Conservation (phyloP, 2,797 vertebrate genomes). For the Danio jaintianensis region DNA sequence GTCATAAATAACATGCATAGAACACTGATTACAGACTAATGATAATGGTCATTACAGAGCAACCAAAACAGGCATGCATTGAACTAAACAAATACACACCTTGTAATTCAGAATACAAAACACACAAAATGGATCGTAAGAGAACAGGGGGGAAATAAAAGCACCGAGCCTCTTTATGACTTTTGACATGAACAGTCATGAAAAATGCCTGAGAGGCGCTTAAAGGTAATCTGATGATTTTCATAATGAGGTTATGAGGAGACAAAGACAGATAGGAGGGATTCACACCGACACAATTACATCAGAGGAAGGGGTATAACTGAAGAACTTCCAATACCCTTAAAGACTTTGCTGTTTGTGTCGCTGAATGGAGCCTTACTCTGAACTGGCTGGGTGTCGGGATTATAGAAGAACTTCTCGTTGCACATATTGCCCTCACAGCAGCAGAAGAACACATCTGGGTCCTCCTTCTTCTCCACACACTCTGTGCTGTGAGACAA, state of each 20-base stretch:
- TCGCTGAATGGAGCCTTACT: slow-evolving; percentile 77
- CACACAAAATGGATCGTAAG: neutral
- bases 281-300: slow-evolving; percentile 24
- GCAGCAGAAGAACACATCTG: slow-evolving; percentile 95
- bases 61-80: neutral
- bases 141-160: neutral
- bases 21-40: neutral
- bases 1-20: neutral
- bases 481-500: slow-evolving; percentile 84
- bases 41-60: neutral
- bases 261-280: slow-evolving; percentile 1
- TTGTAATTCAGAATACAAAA: neutral
- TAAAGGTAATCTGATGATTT: slow-evolving; percentile 13
- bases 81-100: neutral
- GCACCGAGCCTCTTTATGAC: neutral
- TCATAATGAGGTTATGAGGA: slow-evolving; percentile 4
- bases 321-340: slow-evolving; percentile 54
- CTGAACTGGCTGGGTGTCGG: slow-evolving; percentile 80
- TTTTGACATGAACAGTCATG: slow-evolving; percentile 23
- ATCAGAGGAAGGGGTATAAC: slow-evolving; percentile 7
- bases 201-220: neutral
- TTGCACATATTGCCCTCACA: slow-evolving; percentile 95
- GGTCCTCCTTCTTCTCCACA: slow-evolving; percentile 89
- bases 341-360: slow-evolving; percentile 61
- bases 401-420: slow-evolving; percentile 88